Base-by-base conservation (phyloP, 2,113 vertebrate species). In the Lanius collurio region DNA sequence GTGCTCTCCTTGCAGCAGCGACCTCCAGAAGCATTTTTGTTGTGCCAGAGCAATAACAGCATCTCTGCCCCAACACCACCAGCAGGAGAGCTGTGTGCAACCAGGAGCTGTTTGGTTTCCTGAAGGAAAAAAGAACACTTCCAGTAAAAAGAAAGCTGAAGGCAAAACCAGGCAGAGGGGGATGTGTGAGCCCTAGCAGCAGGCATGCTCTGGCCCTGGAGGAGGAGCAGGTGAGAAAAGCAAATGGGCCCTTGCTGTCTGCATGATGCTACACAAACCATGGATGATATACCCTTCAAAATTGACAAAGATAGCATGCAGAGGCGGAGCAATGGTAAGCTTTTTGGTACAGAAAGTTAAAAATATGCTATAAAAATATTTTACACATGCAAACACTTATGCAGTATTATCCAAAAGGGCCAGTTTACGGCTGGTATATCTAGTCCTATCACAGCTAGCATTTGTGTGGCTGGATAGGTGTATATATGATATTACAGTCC, bases 111-210 rank as follows among this genome's bases (percentile, higher is more conserved):
- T 83, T 89, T 60, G n/a, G 14, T 56, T 67, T 55, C 49, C 55
- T 79, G 56, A 62, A 24, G 41, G 50, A 79, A 79, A 70, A 70
- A 39, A 68, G 26, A n/a, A 26, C 10, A n/a, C 13, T 74, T 86
- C 13, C 41, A 52, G 16, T 11, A 70, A 62, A 65, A 89, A 79
- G 20, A 79, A 83, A 87, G 30, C 39, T 15, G 12, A 70, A 70
- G 56, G 17, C 33, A 65, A 83, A 92, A 56, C 20, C 23, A 56
- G 37, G 16, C 26, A 50, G 33, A 60, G 24, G 15, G 6, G 4
- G 2, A 39, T 0, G 0, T 37, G 11, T 44, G 22, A 69, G 33
- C 33, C 16, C 55, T 91, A 9, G 1, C 31, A 73, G 35, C 15
- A 52, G 27, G 42, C 6, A 1, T 52, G 42, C 37, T 37, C 18